Base-by-base conservation (phyloP, 2,888 invertebrate species). In the Patella caerulea region DNA sequence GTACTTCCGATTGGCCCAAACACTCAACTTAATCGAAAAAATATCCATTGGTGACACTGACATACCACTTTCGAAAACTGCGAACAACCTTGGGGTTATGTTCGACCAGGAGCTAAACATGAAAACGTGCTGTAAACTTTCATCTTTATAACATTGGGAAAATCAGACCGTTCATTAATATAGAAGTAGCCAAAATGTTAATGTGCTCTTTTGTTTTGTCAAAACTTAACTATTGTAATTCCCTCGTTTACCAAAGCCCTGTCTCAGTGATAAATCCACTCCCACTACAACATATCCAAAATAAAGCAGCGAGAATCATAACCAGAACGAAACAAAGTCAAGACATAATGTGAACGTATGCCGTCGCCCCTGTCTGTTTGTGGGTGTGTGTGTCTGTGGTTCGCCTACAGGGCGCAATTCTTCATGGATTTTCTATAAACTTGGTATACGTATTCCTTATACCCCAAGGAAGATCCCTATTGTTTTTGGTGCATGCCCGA, bases 291-390 rank as follows among this genome's bases (percentile, higher is more conserved):
- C 12, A 24, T 14, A 19, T 74, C n/a, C 74, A 74, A 17, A 74
- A 74, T 29, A 74, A 55, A 56, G 59, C 74, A 19, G 74, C 74
- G 14, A 54, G 74, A 14, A 74, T 74, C 24, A 56, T 56, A 55
- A 74, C 74, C 59, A 56, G 34, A 34, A 74, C 74, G 24, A 56
- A 24, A 45, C 55, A 59, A 59, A 54, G 19, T 7, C 19, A 55
- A 54, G 34, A 74, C 34, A 59, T 74, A n/a, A n/a, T n/a, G n/a
- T n/a, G n/a, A n/a, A n/a, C n/a, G n/a, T n/a, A n/a, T n/a, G n/a
- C n/a, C n/a, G n/a, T n/a, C n/a, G n/a, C n/a, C n/a, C n/a, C n/a
- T n/a, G n/a, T n/a, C n/a, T n/a, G n/a, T n/a, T n/a, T n/a, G n/a
- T n/a, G n/a, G n/a, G n/a, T n/a, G n/a, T n/a, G n/a, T n/a, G n/a